phyloP scores from a whole-genome alignment of 2,888 invertebrate species.

The Lapara coniferarum region DNA sequence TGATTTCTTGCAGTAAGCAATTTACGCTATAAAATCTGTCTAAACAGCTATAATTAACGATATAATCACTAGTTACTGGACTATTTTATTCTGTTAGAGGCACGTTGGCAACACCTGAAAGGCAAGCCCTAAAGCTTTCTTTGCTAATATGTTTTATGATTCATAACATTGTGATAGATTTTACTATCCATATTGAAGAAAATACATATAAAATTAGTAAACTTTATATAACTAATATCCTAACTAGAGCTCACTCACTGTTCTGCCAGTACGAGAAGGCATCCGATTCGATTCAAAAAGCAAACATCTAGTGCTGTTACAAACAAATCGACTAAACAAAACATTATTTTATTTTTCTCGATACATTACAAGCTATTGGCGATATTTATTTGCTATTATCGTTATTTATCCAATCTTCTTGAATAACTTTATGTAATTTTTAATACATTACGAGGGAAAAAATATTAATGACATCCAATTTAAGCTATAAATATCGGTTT shows the following conservation, averaged over 20 bases:
- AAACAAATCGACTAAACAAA: slow-evolving; percentile 25
- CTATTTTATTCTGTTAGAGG: not conserved
- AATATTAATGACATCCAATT: not conserved
- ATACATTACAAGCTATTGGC: slow-evolving; percentile 15
- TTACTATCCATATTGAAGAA: not conserved
- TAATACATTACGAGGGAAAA: not conserved
- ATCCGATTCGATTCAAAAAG: slow-evolving; percentile 7
- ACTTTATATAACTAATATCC: not conserved
- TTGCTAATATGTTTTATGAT: not conserved
- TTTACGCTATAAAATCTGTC: not conserved
- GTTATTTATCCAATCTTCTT: slow-evolving; percentile 7
- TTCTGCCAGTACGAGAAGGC: slow-evolving; percentile 4
- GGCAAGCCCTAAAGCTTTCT: not conserved
- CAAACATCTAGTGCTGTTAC: not conserved
- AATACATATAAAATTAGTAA: not conserved
- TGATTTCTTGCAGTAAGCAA: not conserved
- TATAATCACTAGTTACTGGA: slow-evolving; percentile 7
- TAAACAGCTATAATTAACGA: not conserved
- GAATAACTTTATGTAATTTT: not conserved
- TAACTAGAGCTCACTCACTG: not conserved
- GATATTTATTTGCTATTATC: slow-evolving; percentile 11
- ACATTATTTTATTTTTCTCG: slow-evolving; percentile 12
- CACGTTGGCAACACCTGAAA: slow-evolving; percentile 1
- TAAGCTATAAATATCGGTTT: not conserved
- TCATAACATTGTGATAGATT: not conserved